Evolutionary conservation across 1,140 invertebrate genomes (phyloP).

Genomic region (Ridgeia piscesae): DNA sequence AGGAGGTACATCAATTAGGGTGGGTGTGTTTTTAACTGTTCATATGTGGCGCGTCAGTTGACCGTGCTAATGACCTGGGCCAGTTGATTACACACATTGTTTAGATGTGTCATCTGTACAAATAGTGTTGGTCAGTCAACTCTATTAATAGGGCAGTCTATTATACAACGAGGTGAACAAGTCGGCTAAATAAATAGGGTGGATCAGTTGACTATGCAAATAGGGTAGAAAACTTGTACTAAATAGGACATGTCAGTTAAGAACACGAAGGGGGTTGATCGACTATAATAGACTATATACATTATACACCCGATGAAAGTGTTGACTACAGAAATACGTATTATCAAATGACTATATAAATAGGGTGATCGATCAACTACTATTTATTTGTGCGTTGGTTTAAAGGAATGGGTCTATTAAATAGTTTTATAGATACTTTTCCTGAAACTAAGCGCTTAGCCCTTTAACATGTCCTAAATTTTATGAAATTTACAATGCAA

Average conservation of each 20-base stretch:
- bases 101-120: background rate
- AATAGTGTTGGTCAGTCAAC: background rate
- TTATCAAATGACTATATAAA: background rate
- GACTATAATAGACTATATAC: background rate
- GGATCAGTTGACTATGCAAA: background rate
- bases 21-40: background rate
- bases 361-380: no score
- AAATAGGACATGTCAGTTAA: background rate
- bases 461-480: background rate
- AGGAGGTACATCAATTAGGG: background rate
- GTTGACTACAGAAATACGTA: background rate
- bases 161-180: no score
- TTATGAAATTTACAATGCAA: background rate
- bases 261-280: background rate
- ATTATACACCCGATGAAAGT: background rate
- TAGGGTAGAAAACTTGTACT: background rate
- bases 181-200: background rate
- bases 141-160: no score
- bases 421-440: background rate
- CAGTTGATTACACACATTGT: background rate
- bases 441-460: background rate
- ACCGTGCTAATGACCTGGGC: background rate
- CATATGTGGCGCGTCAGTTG: background rate
- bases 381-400: no score
- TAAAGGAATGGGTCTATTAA: no score